phyloP scores from a whole-genome alignment of 2,888 invertebrate genomes.

The Calliopum simillimum region DNA sequence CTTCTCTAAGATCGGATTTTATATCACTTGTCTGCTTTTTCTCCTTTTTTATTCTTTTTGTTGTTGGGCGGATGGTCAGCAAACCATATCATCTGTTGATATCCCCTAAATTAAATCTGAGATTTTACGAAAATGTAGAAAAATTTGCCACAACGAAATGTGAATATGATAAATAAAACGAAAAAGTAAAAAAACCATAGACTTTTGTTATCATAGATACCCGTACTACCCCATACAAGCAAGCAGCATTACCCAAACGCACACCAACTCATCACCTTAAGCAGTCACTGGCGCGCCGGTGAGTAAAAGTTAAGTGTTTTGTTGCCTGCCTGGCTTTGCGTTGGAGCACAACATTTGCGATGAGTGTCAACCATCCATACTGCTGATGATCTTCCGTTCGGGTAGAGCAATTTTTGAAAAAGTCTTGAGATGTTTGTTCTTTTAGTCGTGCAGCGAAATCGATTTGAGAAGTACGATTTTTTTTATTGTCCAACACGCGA shows the following conservation, averaged over 20 bases:
- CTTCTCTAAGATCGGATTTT: too few species aligned
- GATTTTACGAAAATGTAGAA: too few species aligned
- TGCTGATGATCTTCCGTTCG: conserved; percentile 3
- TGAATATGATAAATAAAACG: neutral
- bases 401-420: conserved; percentile 23
- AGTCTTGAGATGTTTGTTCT: conserved; percentile 24
- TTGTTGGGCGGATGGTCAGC: too few species aligned
- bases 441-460: conserved; percentile 32
- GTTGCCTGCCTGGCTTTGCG: too few species aligned
- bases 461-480: conserved; percentile 18
- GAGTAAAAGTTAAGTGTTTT: too few species aligned
- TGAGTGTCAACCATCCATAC: neutral
- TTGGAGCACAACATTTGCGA: neutral
- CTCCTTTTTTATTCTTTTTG: too few species aligned
- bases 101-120: too few species aligned
- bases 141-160: neutral
- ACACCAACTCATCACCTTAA: neutral
- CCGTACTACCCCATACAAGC: conserved; percentile 2
- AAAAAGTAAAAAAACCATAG: too few species aligned
- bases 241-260: neutral
- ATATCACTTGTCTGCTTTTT: too few species aligned
- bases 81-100: too few species aligned
- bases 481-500: conserved; percentile 28
- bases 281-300: too few species aligned
- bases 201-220: neutral